Evolutionary conservation across 2,888 invertebrate genomes (phyloP).

Genomic region (Drosophila putrida): DNA sequence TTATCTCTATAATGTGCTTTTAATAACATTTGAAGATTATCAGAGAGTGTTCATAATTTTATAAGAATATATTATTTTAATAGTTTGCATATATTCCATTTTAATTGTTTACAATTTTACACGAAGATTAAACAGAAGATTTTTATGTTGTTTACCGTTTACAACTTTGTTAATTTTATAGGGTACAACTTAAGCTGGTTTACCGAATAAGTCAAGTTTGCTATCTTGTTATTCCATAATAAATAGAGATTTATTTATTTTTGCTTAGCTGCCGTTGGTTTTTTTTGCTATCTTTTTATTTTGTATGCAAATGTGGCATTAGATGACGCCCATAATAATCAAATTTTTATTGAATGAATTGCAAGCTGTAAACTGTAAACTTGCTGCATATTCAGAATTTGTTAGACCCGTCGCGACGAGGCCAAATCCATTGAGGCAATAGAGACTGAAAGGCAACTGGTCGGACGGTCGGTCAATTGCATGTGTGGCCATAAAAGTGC

Average conservation of each 20-base stretch:
- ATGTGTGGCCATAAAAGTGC: slow-evolving; percentile 71
- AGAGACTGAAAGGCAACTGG: slow-evolving; percentile 22
- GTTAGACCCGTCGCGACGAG: slow-evolving; percentile 51
- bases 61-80: too few relatives aligned
- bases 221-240: slow-evolving; percentile 28
- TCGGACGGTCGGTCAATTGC: slow-evolving; percentile 45
- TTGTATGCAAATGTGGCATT: slow-evolving; percentile 47
- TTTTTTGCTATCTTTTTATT: slow-evolving; percentile 1
- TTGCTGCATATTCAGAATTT: slow-evolving; percentile 36
- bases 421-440: slow-evolving; percentile 69
- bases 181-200: slow-evolving; percentile 17
- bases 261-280: slow-evolving; percentile 16
- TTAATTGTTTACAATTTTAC: too few relatives aligned
- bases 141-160: too few relatives aligned
- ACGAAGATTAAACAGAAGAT: too few relatives aligned
- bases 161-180: background rate
- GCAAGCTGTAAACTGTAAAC: slow-evolving; percentile 62
- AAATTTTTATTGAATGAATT: slow-evolving; percentile 78
- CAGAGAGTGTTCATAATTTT: too few relatives aligned
- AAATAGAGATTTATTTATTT: slow-evolving; percentile 42
- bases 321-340: slow-evolving; percentile 74
- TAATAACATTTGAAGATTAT: too few relatives aligned
- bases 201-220: background rate
- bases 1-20: too few relatives aligned
- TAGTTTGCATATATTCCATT: too few relatives aligned